These are phyloP conservation scores for Tympanoctomys barrerae DNA, from an alignment of 2,797 vertebrate genomes.

Conservation along the genomic window DNA sequence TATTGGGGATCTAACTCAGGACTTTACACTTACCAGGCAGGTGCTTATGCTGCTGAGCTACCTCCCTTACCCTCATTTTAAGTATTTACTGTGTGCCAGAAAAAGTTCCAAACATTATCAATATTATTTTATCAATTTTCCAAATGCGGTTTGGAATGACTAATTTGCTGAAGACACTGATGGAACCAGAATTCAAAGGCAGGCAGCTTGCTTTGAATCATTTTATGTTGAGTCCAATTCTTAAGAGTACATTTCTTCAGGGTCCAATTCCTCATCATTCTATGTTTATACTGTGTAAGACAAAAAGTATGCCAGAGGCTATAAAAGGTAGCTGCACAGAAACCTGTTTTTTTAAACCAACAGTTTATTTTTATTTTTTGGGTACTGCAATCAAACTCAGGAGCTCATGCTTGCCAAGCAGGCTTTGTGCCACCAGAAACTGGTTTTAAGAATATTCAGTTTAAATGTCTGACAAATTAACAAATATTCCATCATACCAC, in stretches of 20 bases:
- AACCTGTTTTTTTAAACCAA: not conserved
- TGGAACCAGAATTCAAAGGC: constrained; percentile 41
- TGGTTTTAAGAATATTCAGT: not conserved
- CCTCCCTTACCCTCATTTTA: too few species aligned
- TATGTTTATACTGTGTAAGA: not conserved
- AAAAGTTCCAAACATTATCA: constrained; percentile 12
- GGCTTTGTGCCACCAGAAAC: not conserved
- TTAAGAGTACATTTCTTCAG: not conserved
- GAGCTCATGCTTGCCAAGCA: too few species aligned
- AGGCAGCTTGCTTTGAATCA: not conserved
- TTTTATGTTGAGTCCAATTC: not conserved
- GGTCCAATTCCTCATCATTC: constrained; percentile 13
- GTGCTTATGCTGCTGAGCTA: too few species aligned
- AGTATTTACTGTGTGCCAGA: constrained; percentile 12
- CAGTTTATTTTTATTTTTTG: too few species aligned
- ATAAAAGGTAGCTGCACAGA: not conserved
- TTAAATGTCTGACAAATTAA: not conserved
- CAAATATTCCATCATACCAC: not conserved
- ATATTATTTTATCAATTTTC: constrained; percentile 58
- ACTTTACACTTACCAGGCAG: too few species aligned
- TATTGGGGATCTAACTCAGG: too few species aligned
- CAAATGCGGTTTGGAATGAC: constrained; percentile 30
- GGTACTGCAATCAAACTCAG: too few species aligned
- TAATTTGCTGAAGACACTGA: constrained; percentile 47
- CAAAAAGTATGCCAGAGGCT: not conserved